Base-by-base conservation (phyloP, 2,888 invertebrate genomes). In the Diplolepis rosae region DNA sequence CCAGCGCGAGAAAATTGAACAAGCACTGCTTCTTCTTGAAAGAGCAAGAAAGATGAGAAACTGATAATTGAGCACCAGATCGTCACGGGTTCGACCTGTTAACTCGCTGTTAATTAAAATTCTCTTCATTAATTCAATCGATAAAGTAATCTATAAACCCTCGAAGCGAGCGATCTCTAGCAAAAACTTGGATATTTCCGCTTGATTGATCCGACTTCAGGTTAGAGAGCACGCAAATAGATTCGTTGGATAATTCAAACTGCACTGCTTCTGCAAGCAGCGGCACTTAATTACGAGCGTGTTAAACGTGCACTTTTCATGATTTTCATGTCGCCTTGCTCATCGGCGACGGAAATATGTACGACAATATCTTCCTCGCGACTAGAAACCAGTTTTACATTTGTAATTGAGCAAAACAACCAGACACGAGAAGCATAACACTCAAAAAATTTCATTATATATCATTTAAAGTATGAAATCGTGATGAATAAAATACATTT, bases 271-370 rank as follows among this genome's bases (percentile, higher is more conserved):
- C 28, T 13, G 24, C 65, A 42, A 51, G 52, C 50, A 30, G 15
- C 66, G 61, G 39, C 45, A 51, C 51, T 70, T 70, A 73, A 73
- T 70, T 68, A 70, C 73, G 48, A 7, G 48, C 28, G 65, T 65
- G 15, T 39, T 22, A 30, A 54, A 56, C 24, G 22, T 30, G 65
- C 51, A 70, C 39, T 51, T 65, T 70, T 70, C 66, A 52, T 51
- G 45, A 73, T 67, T 54, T 48, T 52, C 68, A 68, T 68, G 67
- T 30, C 61, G 18, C 35, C 27, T 24, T 68, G 42, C 50, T 56
- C 42, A 54, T 30, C 30, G 30, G 30, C 15, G 4, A 54, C 28
- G 6, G 52, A 30, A 52, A 52, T 52, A n/a, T n/a, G n/a, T n/a
- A 15, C 2, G n/a, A 54, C 52, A 28, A 28, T 54, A 54, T 54